Percentiles rank a stretch among this genome's conserved stretches.
These are phyloP conservation scores for Dendroctonus valens DNA, from an alignment of 1,140 invertebrate species.

Conservation along the genomic window DNA sequence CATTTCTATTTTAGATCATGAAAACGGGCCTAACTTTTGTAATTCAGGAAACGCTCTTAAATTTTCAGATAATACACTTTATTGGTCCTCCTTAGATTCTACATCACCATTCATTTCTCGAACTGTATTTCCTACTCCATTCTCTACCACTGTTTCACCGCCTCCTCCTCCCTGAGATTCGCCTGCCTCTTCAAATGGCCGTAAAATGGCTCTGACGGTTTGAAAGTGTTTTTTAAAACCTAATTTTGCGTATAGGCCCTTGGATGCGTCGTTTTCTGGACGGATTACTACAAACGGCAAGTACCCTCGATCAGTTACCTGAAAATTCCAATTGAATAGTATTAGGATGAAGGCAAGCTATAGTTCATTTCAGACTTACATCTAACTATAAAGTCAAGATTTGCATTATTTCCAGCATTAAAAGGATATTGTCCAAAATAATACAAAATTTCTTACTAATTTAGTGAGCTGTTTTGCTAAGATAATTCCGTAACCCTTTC, in stretches of 20 bases:
- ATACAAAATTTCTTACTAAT: conserved; percentile 49
- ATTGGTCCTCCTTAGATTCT: conserved; percentile 25
- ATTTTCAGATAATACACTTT: not conserved
- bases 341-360: not conserved
- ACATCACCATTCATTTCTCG: conserved; percentile 18
- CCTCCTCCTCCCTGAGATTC: conserved; percentile 44
- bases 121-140: not conserved
- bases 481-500: conserved; percentile 74
- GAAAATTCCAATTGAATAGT: not conserved
- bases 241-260: conserved; percentile 74
- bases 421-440: too few relatives aligned
- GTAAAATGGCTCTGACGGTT: conserved; percentile 72
- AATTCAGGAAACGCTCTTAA: too few relatives aligned
- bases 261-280: conserved; percentile 80
- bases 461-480: conserved; percentile 66
- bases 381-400: too few relatives aligned
- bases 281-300: conserved; percentile 81
- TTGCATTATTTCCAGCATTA: too few relatives aligned
- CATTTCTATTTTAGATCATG: not conserved
- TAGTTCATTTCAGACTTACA: too few relatives aligned
- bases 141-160: not conserved
- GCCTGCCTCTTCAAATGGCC: conserved; percentile 53
- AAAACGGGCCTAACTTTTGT: not conserved
- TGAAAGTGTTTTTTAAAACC: conserved; percentile 75
- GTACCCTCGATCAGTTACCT: conserved; percentile 69